Base-by-base conservation (phyloP, 1,140 invertebrate species). In the Galendromus occidentalis region DNA sequence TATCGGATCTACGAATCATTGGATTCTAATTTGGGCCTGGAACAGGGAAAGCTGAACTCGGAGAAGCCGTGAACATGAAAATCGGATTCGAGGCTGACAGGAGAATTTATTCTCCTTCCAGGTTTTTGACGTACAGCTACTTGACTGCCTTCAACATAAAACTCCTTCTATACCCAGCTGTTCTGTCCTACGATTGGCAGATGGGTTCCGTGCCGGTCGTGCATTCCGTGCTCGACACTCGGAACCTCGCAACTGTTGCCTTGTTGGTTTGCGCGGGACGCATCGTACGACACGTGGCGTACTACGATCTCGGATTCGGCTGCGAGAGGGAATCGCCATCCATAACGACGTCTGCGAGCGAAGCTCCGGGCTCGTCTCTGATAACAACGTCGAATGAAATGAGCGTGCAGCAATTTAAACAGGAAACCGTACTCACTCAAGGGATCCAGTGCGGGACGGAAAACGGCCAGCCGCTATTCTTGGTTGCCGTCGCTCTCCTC, bases 181-280 rank as follows among this genome's bases (percentile, higher is more conserved):
- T 70, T 14, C 72, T 81, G 6, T 79, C 78, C 67, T 81, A 80
- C 74, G 80, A 81, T 71, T 81, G 80, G 79, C 80, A 80, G 68
- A 80, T 80, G 78, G 79, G 80, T 20, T 79, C 79, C 25, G 77
- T 81, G 29, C 76, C 78, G 18, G 68, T 80, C 6, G 72, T 81
- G 0, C 66, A 69, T 1, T 75, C 72, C 22, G 66, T 77, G 51
- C 59, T 72, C 33, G 80, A 81, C 69, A 51, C 68, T 22, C 71
- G 80, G 14, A 80, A 80, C 70, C 30, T 77, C 12, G 66, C 71
- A 5, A 67, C 70, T 14, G 9, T 69, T 41, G 17, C 64, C 18
- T 65, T 68, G 44, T 28, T 66, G 25, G 25, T 69, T 7, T 29
- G 70, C 41, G 20, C 68, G 9, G 25, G 45, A 1, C 47, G 69